Evolutionary conservation across 2,888 invertebrate genomes (phyloP).

Genomic region (Harpalus rufipes): DNA sequence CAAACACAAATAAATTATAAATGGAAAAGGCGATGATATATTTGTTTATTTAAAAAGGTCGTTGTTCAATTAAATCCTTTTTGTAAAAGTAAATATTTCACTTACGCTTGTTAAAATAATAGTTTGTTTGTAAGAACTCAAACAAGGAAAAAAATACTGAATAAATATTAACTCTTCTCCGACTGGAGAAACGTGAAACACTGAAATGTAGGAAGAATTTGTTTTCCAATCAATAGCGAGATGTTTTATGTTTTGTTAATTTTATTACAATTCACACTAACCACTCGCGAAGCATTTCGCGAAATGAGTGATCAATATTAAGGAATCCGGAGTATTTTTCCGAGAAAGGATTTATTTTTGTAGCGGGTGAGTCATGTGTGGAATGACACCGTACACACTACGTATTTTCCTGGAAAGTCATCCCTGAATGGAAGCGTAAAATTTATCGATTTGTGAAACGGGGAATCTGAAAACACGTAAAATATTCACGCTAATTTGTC

Average conservation of each 20-base stretch:
- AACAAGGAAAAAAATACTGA: constrained; percentile 12
- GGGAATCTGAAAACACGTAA: constrained; percentile 31
- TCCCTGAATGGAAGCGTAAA: constrained; percentile 40
- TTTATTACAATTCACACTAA: constrained; percentile 24
- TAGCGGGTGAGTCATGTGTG: constrained; percentile 16
- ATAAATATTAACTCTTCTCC: constrained; percentile 6
- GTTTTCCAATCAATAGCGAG: constrained; percentile 38
- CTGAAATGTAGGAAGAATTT: background rate
- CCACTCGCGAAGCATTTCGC: background rate
- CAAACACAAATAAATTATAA: background rate
- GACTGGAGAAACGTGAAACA: constrained; percentile 27
- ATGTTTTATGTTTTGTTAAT: constrained; percentile 4
- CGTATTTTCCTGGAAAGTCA: constrained; percentile 45
- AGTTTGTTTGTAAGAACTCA: constrained; percentile 12
- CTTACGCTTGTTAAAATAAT: constrained; percentile 40
- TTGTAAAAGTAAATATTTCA: constrained; percentile 37
- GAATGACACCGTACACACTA: constrained; percentile 9
- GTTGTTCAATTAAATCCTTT: constrained; percentile 16
- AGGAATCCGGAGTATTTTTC: constrained; percentile 32
- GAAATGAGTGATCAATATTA: constrained; percentile 34
- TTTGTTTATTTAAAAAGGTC: background rate
- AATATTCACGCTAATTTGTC: constrained; percentile 38
- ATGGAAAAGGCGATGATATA: constrained; percentile 1
- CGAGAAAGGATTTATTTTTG: constrained; percentile 21
- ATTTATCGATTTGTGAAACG: constrained; percentile 38